Evolutionary conservation across 2,888 invertebrate genomes (phyloP), one percentile per base, ranked within the genome.

Genomic region (Silvanus unidentatus): DNA sequence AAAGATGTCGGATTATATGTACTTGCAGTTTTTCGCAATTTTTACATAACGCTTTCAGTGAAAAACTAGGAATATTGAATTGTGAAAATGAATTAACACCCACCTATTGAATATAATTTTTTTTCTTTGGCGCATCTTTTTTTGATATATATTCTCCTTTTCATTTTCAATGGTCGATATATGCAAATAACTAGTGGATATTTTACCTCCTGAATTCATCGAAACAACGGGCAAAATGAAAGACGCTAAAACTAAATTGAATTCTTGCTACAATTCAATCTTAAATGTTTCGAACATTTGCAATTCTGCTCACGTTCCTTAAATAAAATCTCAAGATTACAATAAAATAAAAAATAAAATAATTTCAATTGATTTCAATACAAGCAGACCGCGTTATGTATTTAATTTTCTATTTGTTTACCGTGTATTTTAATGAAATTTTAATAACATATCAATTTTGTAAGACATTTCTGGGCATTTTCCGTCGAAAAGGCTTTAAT

Each of bases 311-410:
- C 56, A 50, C 56, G 55, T 51, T 50, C 39, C 51, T 54, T 53
- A 50, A 57, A 58, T 58, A 55, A 57, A 58, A 57, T 54, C 49
- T 48, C 43, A 40, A 54, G 56, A 58, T 56, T 56, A 56, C 53
- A 43, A 48, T 45, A 45, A 32, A 32, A 32, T 3, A 5, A 22
- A 22, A 22, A 22, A 32, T 5, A 52, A 50, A 56, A 56, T 53
- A 55, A 53, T 39, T 50, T 49, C 51, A 53, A 54, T 56, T 52
- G 52, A 53, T 55, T 55, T 42, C 37, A 4, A 37, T 37, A 37
- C 4, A 40, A 43, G 41, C 41, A 39, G 38, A 40, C 22, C 3
- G 8, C 4, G 8, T 22, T 47, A 44, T 50, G 38, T 30, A 43
- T 45, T 45, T 50, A 43, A 40, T 44, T 32, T 44, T 44, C 47